Conservation (phyloP, 2,888 invertebrate genomes). For the Ptilodon capucinus region DNA sequence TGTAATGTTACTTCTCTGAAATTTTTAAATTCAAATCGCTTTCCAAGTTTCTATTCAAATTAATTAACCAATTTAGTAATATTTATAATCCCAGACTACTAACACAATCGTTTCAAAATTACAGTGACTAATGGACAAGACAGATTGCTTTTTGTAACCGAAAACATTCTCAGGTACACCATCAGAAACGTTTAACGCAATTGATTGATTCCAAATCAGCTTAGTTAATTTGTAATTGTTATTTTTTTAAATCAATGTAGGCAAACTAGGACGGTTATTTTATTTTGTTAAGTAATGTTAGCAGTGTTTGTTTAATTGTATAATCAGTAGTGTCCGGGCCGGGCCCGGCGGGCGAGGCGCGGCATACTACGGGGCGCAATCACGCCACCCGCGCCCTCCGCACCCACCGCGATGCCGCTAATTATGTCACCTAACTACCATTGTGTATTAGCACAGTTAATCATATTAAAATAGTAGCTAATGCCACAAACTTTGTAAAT, state of each 20-base stretch:
- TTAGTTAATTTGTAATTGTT: not conserved
- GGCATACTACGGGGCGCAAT: conserved; percentile 54
- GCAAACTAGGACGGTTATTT: conserved; percentile 2
- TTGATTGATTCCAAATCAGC: too few species aligned
- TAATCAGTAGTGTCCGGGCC: conserved; percentile 35
- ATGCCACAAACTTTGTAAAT: conserved; percentile 3
- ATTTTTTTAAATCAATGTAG: not conserved
- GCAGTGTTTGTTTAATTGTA: conserved; percentile 37
- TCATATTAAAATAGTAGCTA: conserved; percentile 26
- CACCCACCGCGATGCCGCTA: conserved; percentile 48
- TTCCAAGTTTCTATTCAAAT: too few species aligned
- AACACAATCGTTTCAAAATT: too few species aligned
- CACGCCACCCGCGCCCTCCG: conserved; percentile 77
- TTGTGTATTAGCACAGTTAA: conserved; percentile 23
- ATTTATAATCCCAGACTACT: too few species aligned
- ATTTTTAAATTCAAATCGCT: too few species aligned
- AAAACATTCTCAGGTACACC: too few species aligned
- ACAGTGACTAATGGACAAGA: too few species aligned
- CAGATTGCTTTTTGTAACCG: too few species aligned
- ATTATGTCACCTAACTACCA: conserved; percentile 53
- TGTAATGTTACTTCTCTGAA: too few species aligned
- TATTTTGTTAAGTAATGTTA: conserved; percentile 21
- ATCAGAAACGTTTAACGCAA: too few species aligned
- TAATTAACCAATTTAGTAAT: too few species aligned
- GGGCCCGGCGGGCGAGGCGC: conserved; percentile 46